Evolutionary conservation across 2,888 invertebrate species (phyloP).

Genomic region (Morpho deidamia): DNA sequence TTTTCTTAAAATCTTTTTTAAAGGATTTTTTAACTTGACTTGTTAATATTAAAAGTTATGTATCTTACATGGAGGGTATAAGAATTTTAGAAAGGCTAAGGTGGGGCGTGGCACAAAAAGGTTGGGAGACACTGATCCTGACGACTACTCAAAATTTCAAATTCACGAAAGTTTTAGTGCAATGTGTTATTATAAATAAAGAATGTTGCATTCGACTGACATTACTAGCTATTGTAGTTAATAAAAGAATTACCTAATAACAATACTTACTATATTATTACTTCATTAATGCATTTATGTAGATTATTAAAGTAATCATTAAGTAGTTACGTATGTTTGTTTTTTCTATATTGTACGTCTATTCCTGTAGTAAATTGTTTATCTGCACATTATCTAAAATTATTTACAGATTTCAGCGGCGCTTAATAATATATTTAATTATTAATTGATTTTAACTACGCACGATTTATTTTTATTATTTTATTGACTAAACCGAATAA

Average conservation of each 20-base stretch:
- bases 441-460: conserved; percentile 4
- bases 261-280: background rate
- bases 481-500: conserved; percentile 1
- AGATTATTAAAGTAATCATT: conserved; percentile 3
- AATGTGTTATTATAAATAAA: conserved; percentile 2
- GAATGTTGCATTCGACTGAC: background rate
- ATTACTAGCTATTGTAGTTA: background rate
- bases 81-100: too few species aligned
- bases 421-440: conserved; percentile 4
- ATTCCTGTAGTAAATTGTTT: background rate
- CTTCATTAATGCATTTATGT: conserved; percentile 3
- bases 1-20: too few species aligned
- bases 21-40: too few species aligned
- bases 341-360: background rate
- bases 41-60: too few species aligned
- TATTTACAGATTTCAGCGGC: conserved; percentile 8
- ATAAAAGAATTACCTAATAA: background rate
- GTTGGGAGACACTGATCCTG: too few species aligned
- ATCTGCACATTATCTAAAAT: conserved; percentile 6
- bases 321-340: background rate
- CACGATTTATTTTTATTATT: conserved; percentile 13
- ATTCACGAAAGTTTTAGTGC: background rate
- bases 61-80: too few species aligned
- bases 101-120: too few species aligned
- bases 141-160: too few species aligned